Conservation (phyloP, 2,113 vertebrate genomes). For the Oreochromis niloticus region DNA sequence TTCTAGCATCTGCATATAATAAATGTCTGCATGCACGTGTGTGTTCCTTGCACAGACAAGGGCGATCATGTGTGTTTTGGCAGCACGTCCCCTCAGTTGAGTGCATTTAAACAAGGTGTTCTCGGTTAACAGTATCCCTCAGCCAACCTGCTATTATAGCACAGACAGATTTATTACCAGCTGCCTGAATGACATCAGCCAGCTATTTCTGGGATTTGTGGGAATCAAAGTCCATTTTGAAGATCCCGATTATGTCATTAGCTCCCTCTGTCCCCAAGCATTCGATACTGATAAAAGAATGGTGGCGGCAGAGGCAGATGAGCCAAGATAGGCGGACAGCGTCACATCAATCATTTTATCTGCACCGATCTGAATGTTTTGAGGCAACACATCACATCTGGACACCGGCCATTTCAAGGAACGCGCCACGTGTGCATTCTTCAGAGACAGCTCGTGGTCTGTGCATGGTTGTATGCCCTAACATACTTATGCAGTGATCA, state of each 20-base stretch:
- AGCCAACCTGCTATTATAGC: conserved; percentile 7
- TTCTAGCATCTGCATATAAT: background rate
- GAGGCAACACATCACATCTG: background rate
- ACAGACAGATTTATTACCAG: conserved; percentile 53
- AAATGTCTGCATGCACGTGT: background rate
- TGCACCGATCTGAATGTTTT: conserved; percentile 13
- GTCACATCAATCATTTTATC: conserved; percentile 44
- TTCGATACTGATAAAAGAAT: conserved; percentile 55
- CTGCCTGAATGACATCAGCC: conserved; percentile 55
- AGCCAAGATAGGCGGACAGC: conserved; percentile 7
- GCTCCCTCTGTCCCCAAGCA: conserved; percentile 47
- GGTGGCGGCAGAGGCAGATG: conserved; percentile 17
- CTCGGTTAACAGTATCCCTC: conserved; percentile 5
- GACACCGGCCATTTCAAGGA: background rate
- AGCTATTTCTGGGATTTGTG: conserved; percentile 63
- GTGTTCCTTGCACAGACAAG: background rate
- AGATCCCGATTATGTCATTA: conserved; percentile 56
- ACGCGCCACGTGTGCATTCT: background rate
- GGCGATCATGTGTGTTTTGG: background rate
- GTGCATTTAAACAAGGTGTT: background rate
- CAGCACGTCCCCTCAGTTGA: background rate
- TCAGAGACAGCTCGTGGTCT: background rate
- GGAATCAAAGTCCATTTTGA: conserved; percentile 60
- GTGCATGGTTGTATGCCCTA: background rate
- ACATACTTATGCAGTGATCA: background rate